A percentile compares a stretch with the other conserved stretches of the same genome.
phyloP scores from a whole-genome alignment of 2,113 vertebrate species.

The Heteronetta atricapilla region DNA sequence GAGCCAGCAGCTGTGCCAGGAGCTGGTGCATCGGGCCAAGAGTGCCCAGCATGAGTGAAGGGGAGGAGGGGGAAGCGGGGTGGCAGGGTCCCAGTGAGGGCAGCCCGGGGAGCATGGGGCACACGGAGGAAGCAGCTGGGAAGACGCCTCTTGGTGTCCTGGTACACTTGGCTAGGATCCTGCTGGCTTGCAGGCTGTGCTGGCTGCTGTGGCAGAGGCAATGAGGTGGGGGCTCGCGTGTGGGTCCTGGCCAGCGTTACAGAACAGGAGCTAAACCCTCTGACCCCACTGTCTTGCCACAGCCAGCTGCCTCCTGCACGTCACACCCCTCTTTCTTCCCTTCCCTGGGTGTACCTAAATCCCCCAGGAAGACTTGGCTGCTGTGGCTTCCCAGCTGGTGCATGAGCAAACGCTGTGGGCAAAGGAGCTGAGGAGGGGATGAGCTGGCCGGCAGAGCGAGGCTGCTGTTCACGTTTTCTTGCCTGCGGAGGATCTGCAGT shows the following conservation, averaged over 20 bases:
- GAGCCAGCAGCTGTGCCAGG: background rate
- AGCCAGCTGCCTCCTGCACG: background rate
- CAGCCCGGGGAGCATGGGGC: background rate
- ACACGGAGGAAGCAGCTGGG: background rate
- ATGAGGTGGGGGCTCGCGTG: fast-evolving
- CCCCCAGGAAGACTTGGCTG: background rate
- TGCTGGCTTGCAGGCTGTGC: background rate
- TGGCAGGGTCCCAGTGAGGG: background rate
- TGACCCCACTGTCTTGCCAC: background rate
- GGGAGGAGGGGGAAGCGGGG: background rate
- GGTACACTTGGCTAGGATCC: background rate
- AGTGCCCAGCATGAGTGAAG: background rate
- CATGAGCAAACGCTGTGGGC: background rate
- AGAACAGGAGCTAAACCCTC: background rate
- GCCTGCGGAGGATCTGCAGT: background rate
- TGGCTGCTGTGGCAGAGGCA: background rate
- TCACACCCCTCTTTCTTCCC: background rate
- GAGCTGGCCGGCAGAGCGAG: background rate
- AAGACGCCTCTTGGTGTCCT: background rate
- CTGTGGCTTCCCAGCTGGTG: background rate
- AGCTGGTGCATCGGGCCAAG: background rate
- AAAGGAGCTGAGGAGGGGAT: background rate
- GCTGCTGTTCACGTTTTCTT: fast-evolving
- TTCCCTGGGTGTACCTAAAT: fast-evolving
- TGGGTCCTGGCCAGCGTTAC: background rate